A percentile compares a stretch with the other conserved stretches of the same genome.
These are phyloP conservation scores for Hippocampus mohnikei DNA, from an alignment of 2,113 vertebrate species.

Conservation along the genomic window DNA sequence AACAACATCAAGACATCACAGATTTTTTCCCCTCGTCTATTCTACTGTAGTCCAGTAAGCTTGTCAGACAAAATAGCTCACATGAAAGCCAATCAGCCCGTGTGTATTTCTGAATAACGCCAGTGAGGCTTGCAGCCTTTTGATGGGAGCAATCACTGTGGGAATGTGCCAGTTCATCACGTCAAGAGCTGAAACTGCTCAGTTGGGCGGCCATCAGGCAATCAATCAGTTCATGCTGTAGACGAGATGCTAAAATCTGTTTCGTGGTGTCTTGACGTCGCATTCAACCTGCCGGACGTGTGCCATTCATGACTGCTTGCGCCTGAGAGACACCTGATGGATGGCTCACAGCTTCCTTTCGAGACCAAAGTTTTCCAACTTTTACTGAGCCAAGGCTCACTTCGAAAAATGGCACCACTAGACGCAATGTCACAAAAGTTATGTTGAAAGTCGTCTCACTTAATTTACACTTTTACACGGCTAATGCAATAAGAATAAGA, in stretches of 20 bases:
- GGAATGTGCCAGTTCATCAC: slow-evolving; percentile 17
- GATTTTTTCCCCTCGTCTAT: background rate
- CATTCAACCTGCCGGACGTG: slow-evolving; percentile 19
- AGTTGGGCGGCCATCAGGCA: slow-evolving; percentile 6
- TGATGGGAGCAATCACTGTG: slow-evolving; percentile 8
- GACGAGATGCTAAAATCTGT: slow-evolving; percentile 20
- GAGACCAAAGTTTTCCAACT: background rate
- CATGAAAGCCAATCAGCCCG: background rate
- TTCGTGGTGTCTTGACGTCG: slow-evolving; percentile 17
- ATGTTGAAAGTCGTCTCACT: background rate
- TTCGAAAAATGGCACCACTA: too few relatives aligned
- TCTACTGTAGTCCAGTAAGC: background rate
- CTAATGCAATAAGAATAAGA: too few relatives aligned
- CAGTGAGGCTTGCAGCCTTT: slow-evolving; percentile 1
- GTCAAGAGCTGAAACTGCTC: slow-evolving; percentile 23
- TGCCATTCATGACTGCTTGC: slow-evolving; percentile 9
- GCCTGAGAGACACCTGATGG: background rate
- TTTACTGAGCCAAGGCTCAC: too few relatives aligned
- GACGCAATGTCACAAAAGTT: too few relatives aligned
- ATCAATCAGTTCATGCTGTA: slow-evolving; percentile 14
- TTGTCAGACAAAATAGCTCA: background rate
- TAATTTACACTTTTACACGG: too few relatives aligned
- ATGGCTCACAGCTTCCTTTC: background rate
- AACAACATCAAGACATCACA: too few relatives aligned
- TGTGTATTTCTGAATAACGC: background rate